Conservation (phyloP, 2,797 vertebrate species). For the Carapus acus region DNA sequence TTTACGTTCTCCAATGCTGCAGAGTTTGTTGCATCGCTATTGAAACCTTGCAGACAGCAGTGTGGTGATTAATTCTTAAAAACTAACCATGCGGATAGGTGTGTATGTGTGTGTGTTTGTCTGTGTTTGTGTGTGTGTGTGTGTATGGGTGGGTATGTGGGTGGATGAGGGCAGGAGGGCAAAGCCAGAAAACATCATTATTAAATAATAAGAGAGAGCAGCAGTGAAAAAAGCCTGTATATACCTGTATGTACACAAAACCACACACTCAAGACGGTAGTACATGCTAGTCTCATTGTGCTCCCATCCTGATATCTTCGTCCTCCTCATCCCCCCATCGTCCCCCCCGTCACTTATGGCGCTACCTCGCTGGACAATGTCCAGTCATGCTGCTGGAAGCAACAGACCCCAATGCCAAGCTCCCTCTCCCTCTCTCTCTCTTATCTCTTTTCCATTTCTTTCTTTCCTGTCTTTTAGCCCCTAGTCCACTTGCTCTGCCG, state of each 20-base stretch:
- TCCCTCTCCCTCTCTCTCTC: constrained; percentile 3
- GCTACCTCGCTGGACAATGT: constrained; percentile 38
- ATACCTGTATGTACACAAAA: neutral
- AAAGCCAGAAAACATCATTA: constrained; percentile 10
- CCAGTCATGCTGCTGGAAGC: constrained; percentile 27
- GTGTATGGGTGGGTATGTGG: no score
- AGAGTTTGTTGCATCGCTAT: constrained; percentile 11
- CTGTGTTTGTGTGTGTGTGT: no score
- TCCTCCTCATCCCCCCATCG: constrained; percentile 54
- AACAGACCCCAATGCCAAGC: constrained; percentile 24
- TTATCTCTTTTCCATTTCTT: constrained; percentile 24
- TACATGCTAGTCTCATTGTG: no score
- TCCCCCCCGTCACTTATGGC: constrained; percentile 45
- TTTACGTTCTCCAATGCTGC: constrained; percentile 30
- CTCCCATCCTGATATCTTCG: no score
- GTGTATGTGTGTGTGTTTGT: no score
- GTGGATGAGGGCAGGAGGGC: no score
- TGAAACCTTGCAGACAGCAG: constrained; percentile 15
- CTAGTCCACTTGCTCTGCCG: constrained; percentile 35
- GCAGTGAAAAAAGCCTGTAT: neutral
- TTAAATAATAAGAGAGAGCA: constrained; percentile 4
- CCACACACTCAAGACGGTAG: neutral
- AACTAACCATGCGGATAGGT: no score
- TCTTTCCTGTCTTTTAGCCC: constrained; percentile 9
- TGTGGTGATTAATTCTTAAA: constrained; percentile 27